phyloP scores from a whole-genome alignment of 2,797 vertebrate species.

The Acanthis flammea region DNA sequence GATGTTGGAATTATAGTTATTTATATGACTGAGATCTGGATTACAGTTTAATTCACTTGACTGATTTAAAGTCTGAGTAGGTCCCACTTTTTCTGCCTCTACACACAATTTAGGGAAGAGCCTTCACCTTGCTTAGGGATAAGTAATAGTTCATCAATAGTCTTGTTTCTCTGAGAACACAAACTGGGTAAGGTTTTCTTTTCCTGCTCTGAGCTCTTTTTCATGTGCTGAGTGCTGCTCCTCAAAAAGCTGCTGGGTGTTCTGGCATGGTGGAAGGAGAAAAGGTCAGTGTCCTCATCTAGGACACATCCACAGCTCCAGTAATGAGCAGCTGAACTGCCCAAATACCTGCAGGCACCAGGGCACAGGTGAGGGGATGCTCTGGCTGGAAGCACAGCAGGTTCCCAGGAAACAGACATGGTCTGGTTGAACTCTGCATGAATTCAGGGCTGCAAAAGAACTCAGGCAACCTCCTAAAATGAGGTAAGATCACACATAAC shows the following conservation, averaged over 20 bases:
- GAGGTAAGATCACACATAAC: neutral
- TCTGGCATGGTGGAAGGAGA: neutral
- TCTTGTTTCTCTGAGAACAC: neutral
- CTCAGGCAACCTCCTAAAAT: neutral
- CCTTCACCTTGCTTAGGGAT: neutral
- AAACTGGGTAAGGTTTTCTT: neutral
- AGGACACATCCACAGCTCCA: accelerated
- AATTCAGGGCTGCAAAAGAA: neutral
- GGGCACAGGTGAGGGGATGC: neutral
- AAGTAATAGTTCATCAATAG: neutral
- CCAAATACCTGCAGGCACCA: neutral
- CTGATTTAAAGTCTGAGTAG: neutral
- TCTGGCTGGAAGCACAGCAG: neutral
- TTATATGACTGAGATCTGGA: neutral
- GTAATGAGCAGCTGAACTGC: neutral
- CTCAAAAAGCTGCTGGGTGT: neutral
- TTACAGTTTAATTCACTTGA: neutral
- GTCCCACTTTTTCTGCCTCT: neutral
- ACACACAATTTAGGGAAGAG: neutral
- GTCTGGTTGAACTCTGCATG: neutral
- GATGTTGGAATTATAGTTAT: neutral
- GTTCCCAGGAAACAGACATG: neutral
- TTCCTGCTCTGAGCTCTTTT: neutral
- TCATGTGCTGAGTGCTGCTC: neutral
- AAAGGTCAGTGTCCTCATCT: neutral